These are phyloP conservation scores for Adrianichthys oophorus DNA, from an alignment of 2,797 vertebrate genomes.

Conservation along the genomic window DNA sequence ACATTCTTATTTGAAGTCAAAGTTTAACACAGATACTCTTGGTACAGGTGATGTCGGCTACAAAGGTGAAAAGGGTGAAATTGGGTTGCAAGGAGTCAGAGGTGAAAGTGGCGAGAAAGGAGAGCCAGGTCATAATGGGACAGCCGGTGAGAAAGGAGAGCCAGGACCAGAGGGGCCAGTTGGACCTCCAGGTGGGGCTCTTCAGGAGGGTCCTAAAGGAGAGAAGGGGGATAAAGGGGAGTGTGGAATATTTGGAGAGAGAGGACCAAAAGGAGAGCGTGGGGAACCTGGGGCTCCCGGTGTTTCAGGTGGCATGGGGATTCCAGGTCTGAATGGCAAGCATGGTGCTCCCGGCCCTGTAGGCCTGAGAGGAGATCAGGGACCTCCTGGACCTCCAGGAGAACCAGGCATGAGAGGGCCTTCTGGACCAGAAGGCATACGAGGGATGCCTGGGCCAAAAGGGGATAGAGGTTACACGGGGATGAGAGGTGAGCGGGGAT, in stretches of 20 bases:
- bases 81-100: slow-evolving; percentile 81
- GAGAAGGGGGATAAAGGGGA: slow-evolving; percentile 87
- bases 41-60: slow-evolving; percentile 84
- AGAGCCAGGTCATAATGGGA: slow-evolving; percentile 85
- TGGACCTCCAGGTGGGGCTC: slow-evolving; percentile 76
- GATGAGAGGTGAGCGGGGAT: slow-evolving; percentile 84
- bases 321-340: slow-evolving; percentile 79
- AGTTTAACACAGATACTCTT: slow-evolving; percentile 16
- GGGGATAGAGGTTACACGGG: slow-evolving; percentile 86
- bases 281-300: slow-evolving; percentile 85
- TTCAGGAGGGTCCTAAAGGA: slow-evolving; percentile 85
- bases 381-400: slow-evolving; percentile 85
- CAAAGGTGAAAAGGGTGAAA: slow-evolving; percentile 88
- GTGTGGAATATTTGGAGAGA: slow-evolving; percentile 82
- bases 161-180: slow-evolving; percentile 79
- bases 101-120: slow-evolving; percentile 87
- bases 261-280: slow-evolving; percentile 83
- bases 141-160: slow-evolving; percentile 89
- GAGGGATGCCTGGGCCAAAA: slow-evolving; percentile 84
- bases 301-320: slow-evolving; percentile 85
- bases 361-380: slow-evolving; percentile 83
- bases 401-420: slow-evolving; percentile 80
- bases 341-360: slow-evolving; percentile 79
- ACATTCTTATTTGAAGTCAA: no score
- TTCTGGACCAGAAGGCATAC: slow-evolving; percentile 79